phyloP scores from a whole-genome alignment of 2,888 invertebrate species.

The Galerucella nymphaeae region DNA sequence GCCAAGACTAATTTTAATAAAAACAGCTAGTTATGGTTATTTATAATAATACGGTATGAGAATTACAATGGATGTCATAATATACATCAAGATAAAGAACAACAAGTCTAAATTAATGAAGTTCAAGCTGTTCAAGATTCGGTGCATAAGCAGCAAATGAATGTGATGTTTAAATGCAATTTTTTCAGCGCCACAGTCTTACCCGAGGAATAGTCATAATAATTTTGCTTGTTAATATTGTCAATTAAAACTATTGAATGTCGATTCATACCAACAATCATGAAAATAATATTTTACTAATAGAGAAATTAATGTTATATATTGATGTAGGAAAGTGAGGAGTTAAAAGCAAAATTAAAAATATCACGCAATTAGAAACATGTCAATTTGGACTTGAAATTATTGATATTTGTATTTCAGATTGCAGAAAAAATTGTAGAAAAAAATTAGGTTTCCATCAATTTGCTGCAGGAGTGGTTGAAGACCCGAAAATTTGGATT shows the following conservation, averaged over 20 bases:
- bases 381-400: no score
- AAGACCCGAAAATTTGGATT: no score
- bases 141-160: constrained; percentile 49
- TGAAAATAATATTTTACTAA: not conserved
- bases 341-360: no score
- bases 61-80: constrained; percentile 2
- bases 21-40: not conserved
- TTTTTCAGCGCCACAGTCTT: constrained; percentile 23
- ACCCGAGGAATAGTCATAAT: constrained; percentile 10
- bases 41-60: constrained; percentile 2
- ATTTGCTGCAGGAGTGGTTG: no score
- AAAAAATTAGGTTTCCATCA: no score
- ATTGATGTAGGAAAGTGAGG: no score
- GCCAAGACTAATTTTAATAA: not conserved
- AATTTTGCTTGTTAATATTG: constrained; percentile 18
- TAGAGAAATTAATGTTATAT: not conserved
- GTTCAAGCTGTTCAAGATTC: constrained; percentile 46
- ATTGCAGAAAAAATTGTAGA: no score
- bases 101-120: constrained; percentile 45
- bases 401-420: no score
- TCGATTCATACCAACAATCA: not conserved
- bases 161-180: constrained; percentile 48
- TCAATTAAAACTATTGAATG: constrained; percentile 22
- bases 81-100: constrained; percentile 26
- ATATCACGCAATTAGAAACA: no score